phyloP scores from a whole-genome alignment of 2,888 invertebrate species.

The Timandra comae region DNA sequence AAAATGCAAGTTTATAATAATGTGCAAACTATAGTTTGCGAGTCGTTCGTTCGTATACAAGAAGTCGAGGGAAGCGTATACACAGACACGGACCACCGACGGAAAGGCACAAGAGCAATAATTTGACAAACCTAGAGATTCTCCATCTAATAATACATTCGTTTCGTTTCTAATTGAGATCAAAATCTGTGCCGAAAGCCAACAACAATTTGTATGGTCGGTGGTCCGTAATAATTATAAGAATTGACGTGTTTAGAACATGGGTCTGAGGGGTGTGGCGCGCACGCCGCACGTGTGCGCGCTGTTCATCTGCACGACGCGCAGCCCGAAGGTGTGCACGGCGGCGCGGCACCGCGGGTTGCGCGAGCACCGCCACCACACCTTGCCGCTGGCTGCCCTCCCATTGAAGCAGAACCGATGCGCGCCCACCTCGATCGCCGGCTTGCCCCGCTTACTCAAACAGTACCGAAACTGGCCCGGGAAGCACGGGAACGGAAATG shows the following conservation, averaged over 20 bases:
- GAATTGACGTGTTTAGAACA: constrained; percentile 45
- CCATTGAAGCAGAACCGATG: constrained; percentile 72
- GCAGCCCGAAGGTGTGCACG: constrained; percentile 66
- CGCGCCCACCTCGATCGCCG: constrained; percentile 68
- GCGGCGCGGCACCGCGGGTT: constrained; percentile 70
- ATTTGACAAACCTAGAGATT: constrained; percentile 45
- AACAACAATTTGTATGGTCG: constrained; percentile 47
- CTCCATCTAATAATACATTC: constrained; percentile 33
- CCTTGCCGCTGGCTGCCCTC: constrained; percentile 68
- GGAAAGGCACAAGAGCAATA: constrained; percentile 65
- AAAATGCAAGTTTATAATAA: constrained; percentile 41
- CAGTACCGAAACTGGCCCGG: constrained; percentile 71
- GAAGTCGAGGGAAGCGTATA: constrained; percentile 22
- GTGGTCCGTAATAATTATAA: constrained; percentile 33
- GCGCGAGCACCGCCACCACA: constrained; percentile 71
- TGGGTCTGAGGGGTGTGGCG: constrained; percentile 64
- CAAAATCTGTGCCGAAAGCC: constrained; percentile 56
- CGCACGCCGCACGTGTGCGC: constrained; percentile 70
- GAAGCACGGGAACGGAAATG: constrained; percentile 68
- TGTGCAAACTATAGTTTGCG: constrained; percentile 50
- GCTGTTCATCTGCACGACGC: constrained; percentile 72
- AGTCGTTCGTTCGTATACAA: constrained; percentile 34
- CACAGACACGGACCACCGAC: constrained; percentile 50
- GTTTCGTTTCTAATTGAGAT: constrained; percentile 37
- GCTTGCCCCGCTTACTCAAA: constrained; percentile 68